Evolutionary conservation across 2,797 vertebrate species (phyloP), one percentile per base, ranked within the genome.

Genomic region (Poliocrania exsul): DNA sequence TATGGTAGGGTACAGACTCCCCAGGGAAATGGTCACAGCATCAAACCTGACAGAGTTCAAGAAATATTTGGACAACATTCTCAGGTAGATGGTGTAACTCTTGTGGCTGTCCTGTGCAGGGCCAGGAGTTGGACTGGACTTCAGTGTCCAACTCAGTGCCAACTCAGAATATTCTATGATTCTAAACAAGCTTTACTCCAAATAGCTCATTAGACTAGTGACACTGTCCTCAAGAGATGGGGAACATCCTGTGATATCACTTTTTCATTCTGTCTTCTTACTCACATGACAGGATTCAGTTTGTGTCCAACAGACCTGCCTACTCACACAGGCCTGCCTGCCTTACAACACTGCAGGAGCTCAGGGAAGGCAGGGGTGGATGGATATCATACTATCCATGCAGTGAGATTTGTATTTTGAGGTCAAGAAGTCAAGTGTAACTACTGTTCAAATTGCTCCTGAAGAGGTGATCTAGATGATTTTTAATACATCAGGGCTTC

Each of bases 331-430:
- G 54, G 35, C 53, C 29, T 33, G 35, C 8, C n/a, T 38, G n/a
- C 35, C 35, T 33, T 13, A 0, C 4, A 50, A 35, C 18, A 8
- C 11, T 44, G 50, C 54, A 77, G 50, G 54, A 70, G 35, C 26
- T 42, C 35, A 46, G 44, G 57, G 64, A 61, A 75, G 28, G 35
- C 9, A 40, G 35, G 21, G 31, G 46, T 18, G 38, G 31, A 26
- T 17, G 54, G 53, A n/a, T 44, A 28, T 7, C 37, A 16, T 53
- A 28, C 10, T 46, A 26, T 58, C 40, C 70, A 25, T 62, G 28
- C 0, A 2, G 13, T 56, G 37, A 0, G 1, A 60, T 46, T 47
- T 71, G 19, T 40, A 47, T 28, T 83, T 53, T 58, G 64, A 80
- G 29, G 60, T 66, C n/a, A 80, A 33, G 23, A 56, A 44, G 28